These are phyloP conservation scores for Catalaphyllia jardinei DNA, from an alignment of 64 coral and sea anemone genomes.

Conservation along the genomic window DNA sequence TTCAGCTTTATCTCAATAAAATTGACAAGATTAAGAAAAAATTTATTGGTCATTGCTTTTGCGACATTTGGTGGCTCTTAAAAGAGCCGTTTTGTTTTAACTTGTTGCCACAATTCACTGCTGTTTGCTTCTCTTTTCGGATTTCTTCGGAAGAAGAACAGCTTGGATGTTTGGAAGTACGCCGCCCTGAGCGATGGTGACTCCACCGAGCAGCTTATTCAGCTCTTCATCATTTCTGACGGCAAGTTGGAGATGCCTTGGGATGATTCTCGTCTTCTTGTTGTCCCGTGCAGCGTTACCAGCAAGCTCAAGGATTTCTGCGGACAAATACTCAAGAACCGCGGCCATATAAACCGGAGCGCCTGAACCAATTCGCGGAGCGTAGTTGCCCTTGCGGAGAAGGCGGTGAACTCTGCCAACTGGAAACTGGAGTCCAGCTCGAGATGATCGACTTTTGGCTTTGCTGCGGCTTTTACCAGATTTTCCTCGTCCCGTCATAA, in stretches of 20 bases:
- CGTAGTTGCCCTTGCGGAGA: slow-evolving; percentile 26
- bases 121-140: slow-evolving; percentile 34
- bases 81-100: slow-evolving; percentile 37
- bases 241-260: slow-evolving; percentile 28
- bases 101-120: neutral
- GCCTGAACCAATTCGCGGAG: slow-evolving; percentile 23
- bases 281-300: slow-evolving; percentile 39
- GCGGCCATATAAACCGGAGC: slow-evolving; percentile 33
- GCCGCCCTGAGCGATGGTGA: slow-evolving; percentile 45
- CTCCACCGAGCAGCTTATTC: slow-evolving; percentile 36
- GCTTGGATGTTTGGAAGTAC: slow-evolving; percentile 44
- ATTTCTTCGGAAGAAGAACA: slow-evolving; percentile 49
- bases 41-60: slow-evolving; percentile 20
- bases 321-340: slow-evolving; percentile 35
- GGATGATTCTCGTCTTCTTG: slow-evolving; percentile 44
- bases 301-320: slow-evolving; percentile 47
- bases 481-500: slow-evolving; percentile 40
- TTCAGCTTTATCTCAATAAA: neutral
- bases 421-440: slow-evolving; percentile 44
- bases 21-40: neutral
- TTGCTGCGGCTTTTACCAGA: slow-evolving; percentile 40
- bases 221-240: slow-evolving; percentile 48
- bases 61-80: slow-evolving; percentile 30
- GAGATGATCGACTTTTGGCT: slow-evolving; percentile 38
- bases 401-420: slow-evolving; percentile 44